Conservation (phyloP, 64 coral and sea anemone species). For the Hydrozoanthus tunicans region DNA sequence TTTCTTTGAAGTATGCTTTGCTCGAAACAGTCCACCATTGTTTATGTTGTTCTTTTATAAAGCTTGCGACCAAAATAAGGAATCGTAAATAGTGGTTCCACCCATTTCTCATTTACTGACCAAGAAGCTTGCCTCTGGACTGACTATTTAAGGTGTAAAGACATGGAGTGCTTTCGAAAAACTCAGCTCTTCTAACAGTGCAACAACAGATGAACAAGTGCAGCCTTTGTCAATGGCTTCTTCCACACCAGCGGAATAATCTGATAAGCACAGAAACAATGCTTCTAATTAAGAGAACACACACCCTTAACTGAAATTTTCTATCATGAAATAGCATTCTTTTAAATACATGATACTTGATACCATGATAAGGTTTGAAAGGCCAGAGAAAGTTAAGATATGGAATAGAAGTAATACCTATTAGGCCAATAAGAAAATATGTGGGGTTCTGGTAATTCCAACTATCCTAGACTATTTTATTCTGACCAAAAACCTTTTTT, state of each 20-base stretch:
- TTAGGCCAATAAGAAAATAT: background rate
- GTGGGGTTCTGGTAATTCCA: background rate
- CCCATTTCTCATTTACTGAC: background rate
- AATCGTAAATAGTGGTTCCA: background rate
- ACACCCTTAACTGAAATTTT: background rate
- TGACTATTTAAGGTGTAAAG: constrained; percentile 1
- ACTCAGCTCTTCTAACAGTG: background rate
- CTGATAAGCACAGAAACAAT: background rate
- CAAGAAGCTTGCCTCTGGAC: constrained; percentile 4
- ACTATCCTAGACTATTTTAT: background rate
- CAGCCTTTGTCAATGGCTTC: background rate
- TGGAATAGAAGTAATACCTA: background rate
- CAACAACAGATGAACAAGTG: background rate
- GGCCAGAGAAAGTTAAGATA: background rate
- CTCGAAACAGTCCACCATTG: background rate
- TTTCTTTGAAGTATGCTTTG: constrained; percentile 23
- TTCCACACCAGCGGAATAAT: constrained; percentile 2
- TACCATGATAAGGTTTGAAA: constrained; percentile 8
- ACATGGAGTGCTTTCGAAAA: background rate
- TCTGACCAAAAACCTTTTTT: background rate
- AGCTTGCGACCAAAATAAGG: constrained; percentile 10
- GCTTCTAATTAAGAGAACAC: constrained; percentile 4
- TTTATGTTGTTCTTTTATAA: constrained; percentile 2
- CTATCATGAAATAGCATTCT: background rate
- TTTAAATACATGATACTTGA: constrained; percentile 11